Percentiles rank a stretch among this genome's conserved stretches.
These are phyloP conservation scores for Ictidomys tridecemlineatus DNA, from an alignment of 2,113 vertebrate species.

Conservation along the genomic window DNA sequence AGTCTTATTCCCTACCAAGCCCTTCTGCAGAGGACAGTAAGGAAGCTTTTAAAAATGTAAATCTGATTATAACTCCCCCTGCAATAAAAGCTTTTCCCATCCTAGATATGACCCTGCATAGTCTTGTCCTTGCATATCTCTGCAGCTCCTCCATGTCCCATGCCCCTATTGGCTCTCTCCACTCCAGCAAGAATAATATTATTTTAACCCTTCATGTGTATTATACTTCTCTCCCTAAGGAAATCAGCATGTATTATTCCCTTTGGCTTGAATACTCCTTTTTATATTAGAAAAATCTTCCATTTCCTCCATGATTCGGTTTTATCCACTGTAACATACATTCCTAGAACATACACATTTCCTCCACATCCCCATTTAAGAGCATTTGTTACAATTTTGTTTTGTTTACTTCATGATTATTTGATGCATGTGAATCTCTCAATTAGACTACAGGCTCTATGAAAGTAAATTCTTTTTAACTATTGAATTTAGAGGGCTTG, in stretches of 20 bases:
- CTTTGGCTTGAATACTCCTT: background rate
- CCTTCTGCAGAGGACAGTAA: background rate
- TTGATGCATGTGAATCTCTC: background rate
- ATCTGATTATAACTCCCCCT: background rate
- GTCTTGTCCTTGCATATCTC: background rate
- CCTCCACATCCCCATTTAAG: background rate
- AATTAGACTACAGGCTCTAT: background rate
- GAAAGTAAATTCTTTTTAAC: background rate
- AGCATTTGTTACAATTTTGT: background rate
- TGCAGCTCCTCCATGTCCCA: background rate
- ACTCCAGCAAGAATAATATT: background rate
- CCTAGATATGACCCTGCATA: background rate
- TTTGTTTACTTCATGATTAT: conserved; percentile 28
- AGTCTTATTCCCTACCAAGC: background rate
- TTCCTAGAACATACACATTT: background rate
- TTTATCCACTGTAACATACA: background rate
- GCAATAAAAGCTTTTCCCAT: background rate
- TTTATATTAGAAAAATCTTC: background rate
- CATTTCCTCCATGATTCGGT: background rate
- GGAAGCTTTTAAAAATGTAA: conserved; percentile 36
- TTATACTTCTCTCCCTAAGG: background rate
- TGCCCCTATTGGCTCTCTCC: background rate
- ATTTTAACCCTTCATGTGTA: background rate
- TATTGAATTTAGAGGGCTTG: background rate
- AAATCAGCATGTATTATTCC: background rate